Base-by-base conservation (phyloP, 2,888 invertebrate genomes). In the Sminthurides aquaticus region DNA sequence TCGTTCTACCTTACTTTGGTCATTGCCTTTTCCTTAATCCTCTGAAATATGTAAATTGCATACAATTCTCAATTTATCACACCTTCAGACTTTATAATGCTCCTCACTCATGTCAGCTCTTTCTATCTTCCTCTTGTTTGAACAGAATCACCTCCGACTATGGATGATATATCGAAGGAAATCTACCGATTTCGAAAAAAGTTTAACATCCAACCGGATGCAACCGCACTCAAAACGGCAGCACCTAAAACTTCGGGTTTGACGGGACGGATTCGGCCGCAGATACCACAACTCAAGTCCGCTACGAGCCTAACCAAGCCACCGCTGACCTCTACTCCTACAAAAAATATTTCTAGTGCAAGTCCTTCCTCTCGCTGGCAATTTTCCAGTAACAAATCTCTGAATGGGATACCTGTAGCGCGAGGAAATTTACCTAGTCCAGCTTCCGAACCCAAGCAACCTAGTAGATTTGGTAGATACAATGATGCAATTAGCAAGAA, bases 181-280 rank as follows among this genome's bases (percentile, higher is more conserved):
- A 74, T 73, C 60, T 74, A 74, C 64, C 70, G 74, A n/a, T 74
- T 73, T 62, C 62, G 74, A 43, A 74, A 74, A 28, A 74, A 74
- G 66, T 72, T 73, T 65, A 74, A 73, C 62, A 72, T 73, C 58
- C 73, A 73, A 27, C 72, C 72, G 2, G 1, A 49, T 18, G 29
- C 49, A 20, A 22, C 55, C 28, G 22, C 62, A n/a, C 1, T 60
- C 1, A 27, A 43, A 15, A 61, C 61, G 28, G 56, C 64, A 29
- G 24, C 55, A 1, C 57, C 64, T 1, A 58, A 62, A 49, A 55
- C 61, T 18, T 22, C 22, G 11, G 5, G 5, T 52, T 22, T 15
- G 52, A 5, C 52, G 5, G 11, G 11, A 22, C 8, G 18, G 20
- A 20, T 20, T 15, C 5, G 20, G 18, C 52, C 52, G 20, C 11